Conservation (phyloP, 2,113 vertebrate genomes). For the Periophthalmodon schlosseri region DNA sequence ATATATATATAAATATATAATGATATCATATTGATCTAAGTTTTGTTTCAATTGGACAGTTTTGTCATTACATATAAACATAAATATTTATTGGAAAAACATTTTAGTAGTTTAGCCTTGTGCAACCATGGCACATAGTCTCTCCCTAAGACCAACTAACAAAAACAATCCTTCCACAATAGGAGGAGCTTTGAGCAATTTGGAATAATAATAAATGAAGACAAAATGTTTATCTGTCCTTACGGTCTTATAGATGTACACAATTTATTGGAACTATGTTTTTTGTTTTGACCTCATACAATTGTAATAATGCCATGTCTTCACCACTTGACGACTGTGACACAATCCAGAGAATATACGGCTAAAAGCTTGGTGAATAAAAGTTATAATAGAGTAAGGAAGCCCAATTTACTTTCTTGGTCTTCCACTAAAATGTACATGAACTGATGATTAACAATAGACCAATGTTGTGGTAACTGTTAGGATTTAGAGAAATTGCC, state of each 20-base stretch:
- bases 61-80: background rate
- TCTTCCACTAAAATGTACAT: background rate
- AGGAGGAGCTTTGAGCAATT: background rate
- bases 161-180: background rate
- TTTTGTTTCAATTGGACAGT: background rate
- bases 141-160: too few relatives aligned
- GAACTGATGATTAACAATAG: background rate
- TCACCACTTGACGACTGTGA: background rate
- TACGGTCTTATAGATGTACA: background rate
- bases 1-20: too few relatives aligned
- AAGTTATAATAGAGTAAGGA: background rate
- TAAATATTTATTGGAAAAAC: background rate
- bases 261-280: background rate
- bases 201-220: background rate
- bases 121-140: background rate
- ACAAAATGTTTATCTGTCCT: background rate
- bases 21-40: background rate
- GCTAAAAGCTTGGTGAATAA: background rate
- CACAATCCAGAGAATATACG: background rate
- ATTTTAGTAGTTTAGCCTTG: background rate
- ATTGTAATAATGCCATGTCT: background rate
- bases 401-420: background rate
- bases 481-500: background rate
- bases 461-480: background rate
- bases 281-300: background rate